These are phyloP conservation scores for Poecilia velifera DNA, from an alignment of 2,797 vertebrate genomes.

Conservation along the genomic window DNA sequence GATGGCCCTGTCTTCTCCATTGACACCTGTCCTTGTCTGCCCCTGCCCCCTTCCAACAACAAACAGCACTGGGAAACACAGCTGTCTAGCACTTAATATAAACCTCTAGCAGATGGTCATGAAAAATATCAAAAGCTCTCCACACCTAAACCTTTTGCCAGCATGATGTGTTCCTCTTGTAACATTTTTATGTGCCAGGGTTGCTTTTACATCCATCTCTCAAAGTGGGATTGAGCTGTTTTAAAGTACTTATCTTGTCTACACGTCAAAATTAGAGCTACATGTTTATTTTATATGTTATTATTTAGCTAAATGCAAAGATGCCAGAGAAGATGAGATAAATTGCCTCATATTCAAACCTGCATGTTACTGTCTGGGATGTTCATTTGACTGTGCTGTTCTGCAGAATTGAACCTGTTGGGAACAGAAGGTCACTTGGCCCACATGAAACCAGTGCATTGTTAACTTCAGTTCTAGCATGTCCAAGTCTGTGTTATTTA, in stretches of 20 bases:
- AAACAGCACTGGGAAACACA: background rate
- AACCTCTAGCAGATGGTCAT: background rate
- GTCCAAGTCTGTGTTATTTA: slow-evolving; percentile 37
- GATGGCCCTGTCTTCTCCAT: background rate
- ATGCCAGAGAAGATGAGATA: background rate
- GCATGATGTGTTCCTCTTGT: background rate
- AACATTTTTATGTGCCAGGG: background rate
- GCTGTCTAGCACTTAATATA: background rate
- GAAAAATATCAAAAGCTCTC: background rate
- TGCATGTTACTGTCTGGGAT: slow-evolving; percentile 26
- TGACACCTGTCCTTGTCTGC: background rate
- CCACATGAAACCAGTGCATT: slow-evolving; percentile 51
- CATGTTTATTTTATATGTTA: background rate
- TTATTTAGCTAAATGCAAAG: background rate
- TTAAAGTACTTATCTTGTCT: background rate
- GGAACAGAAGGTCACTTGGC: slow-evolving; percentile 70
- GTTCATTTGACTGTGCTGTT: slow-evolving; percentile 60
- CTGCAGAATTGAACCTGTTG: slow-evolving; percentile 61
- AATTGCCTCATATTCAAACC: slow-evolving; percentile 10
- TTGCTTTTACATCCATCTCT: background rate
- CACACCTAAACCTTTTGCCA: background rate
- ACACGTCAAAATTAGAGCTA: background rate
- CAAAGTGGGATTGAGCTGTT: background rate
- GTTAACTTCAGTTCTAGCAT: slow-evolving; percentile 48
- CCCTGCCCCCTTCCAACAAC: background rate